Evolutionary conservation across 2,888 invertebrate species (phyloP).

Genomic region (Acanthosepion pharaonis): DNA sequence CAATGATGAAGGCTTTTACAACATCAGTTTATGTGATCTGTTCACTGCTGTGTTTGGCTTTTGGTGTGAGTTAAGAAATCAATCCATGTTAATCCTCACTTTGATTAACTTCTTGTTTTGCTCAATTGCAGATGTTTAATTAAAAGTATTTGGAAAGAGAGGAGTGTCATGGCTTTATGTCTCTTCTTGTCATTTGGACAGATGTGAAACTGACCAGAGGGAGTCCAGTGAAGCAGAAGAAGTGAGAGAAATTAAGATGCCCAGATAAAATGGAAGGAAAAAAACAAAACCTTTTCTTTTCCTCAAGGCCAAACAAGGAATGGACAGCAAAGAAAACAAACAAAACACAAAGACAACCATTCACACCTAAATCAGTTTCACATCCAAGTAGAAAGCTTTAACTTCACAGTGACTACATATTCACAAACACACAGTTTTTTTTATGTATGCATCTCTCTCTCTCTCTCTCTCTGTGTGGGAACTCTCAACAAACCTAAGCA

Average conservation of each 20-base stretch:
- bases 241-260: slow-evolving; percentile 15
- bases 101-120: not conserved
- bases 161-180: not conserved
- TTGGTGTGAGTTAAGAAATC: not conserved
- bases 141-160: not conserved
- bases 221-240: not conserved
- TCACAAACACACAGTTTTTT: not conserved
- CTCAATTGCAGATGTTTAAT: not conserved
- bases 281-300: not conserved
- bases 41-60: not conserved
- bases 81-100: not conserved
- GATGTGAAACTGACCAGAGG: not conserved
- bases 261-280: not conserved
- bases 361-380: not conserved
- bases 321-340: not conserved
- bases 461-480: not conserved
- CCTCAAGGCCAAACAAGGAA: not conserved
- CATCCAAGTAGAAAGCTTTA: not conserved
- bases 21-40: not conserved
- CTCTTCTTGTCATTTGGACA: not conserved
- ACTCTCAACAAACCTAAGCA: not conserved
- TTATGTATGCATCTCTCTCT: not conserved
- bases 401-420: not conserved
- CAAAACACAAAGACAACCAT: not conserved
- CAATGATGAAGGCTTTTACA: not conserved